phyloP scores from a whole-genome alignment of 2,113 vertebrate genomes.

The Chrysochloris asiatica region DNA sequence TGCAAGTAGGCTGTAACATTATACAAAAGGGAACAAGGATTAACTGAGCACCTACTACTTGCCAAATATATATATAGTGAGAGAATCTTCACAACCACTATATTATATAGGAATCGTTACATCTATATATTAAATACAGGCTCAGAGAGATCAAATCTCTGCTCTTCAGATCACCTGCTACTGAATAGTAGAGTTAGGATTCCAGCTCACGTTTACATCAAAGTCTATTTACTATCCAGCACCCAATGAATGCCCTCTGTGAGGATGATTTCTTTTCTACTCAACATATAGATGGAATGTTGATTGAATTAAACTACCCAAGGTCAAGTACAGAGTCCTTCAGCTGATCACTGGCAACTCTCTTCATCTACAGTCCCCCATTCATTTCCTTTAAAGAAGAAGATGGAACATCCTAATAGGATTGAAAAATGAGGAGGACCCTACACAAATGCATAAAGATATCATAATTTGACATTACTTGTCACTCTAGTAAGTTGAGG shows the following conservation, averaged over 20 bases:
- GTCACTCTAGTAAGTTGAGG: no score
- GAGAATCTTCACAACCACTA: not conserved
- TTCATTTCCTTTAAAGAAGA: conserved; percentile 42
- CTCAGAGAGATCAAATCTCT: not conserved
- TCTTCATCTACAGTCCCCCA: not conserved
- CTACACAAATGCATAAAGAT: not conserved
- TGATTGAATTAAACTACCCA: not conserved
- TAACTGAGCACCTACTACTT: not conserved
- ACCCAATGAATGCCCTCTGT: not conserved
- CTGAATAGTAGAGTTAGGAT: not conserved
- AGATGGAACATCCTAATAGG: not conserved
- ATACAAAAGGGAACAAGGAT: conserved; percentile 3
- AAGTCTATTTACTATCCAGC: not conserved
- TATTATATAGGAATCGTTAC: not conserved
- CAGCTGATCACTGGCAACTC: not conserved
- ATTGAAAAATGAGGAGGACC: not conserved
- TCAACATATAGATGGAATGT: not conserved
- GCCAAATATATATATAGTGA: not conserved
- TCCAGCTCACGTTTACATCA: not conserved
- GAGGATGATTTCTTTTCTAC: conserved; percentile 9
- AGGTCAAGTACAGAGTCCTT: not conserved
- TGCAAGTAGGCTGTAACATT: not conserved
- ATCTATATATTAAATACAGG: not conserved
- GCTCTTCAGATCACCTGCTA: not conserved
- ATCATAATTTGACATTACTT: no score